Evolutionary conservation across 2,113 vertebrate species (phyloP), one percentile per base, ranked within the genome.

Genomic region (Crotalus horridus): DNA sequence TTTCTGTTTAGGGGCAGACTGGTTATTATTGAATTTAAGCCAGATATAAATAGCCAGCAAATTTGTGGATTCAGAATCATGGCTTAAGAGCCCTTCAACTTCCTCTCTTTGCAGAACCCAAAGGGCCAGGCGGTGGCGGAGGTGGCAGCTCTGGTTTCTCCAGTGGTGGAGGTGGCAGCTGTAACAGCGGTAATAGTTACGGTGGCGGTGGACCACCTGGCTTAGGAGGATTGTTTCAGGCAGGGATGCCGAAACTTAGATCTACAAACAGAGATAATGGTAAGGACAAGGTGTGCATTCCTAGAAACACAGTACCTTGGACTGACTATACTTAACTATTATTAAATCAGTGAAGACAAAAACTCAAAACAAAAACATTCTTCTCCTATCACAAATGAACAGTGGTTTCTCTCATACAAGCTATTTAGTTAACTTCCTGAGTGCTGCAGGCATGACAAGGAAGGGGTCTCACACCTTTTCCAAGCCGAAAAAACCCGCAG

Each of bases 221-320:
- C 81, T 97, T 99, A 93, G 99, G 99, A 95, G 99, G 99, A 91
- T 97, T 99, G 48, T 99, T 99, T 96, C 98, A 99, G 90, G 98
- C 98, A 53, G 99, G 99, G 93, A 99, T 99, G 98, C 99, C 99
- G 21, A 99, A 98, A 96, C 98, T 99, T 92, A 98, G 98, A 93
- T 98, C 99, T 94, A 96, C 96, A 1, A 98, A 58, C 97, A 96
- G 98, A 96, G 98, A 99, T 91, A 95, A 96, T 1, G 98, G 98
- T 98, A 97, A 97, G 94, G 33, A 90, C 92, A n/a, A 55, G 55
- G 54, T 89, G 21, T 90, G 54, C 85, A 26, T 56, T 74, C 24
- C 21, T 15, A 56, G 87, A 81, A 5, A 26, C 2, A n/a, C 2
- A n/a, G 46, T 17, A 74, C 20, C 10, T 26, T 88, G 12, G 43